phyloP scores from a whole-genome alignment of 2,113 vertebrate genomes.

The Gavia stellata region DNA sequence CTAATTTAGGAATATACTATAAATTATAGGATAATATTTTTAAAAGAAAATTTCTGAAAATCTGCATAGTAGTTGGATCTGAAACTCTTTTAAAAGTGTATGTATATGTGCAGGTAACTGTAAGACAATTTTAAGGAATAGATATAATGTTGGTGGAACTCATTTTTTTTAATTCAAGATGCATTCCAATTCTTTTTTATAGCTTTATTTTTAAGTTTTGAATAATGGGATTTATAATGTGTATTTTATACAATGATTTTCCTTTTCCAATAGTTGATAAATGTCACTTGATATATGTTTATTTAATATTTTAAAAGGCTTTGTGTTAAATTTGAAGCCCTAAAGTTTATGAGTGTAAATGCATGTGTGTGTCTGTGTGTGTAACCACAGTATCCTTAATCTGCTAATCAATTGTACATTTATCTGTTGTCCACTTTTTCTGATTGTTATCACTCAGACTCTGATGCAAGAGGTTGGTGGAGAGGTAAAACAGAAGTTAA shows the following conservation, averaged over 20 bases:
- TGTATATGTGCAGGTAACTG: neutral
- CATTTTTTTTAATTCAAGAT: neutral
- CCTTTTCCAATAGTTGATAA: neutral
- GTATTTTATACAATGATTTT: neutral
- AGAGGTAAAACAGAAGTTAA: neutral
- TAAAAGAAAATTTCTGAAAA: neutral
- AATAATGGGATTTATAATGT: neutral
- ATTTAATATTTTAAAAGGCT: neutral
- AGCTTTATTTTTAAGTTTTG: neutral
- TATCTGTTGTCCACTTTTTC: neutral
- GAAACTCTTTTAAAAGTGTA: neutral
- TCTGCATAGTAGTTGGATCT: neutral
- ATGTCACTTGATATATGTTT: neutral
- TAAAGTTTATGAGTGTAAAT: neutral
- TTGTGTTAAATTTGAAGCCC: neutral
- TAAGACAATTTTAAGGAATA: neutral
- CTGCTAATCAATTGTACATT: neutral
- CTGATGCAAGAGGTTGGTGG: neutral
- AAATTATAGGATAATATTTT: neutral
- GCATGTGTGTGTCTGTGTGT: neutral
- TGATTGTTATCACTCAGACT: neutral
- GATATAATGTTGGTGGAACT: neutral
- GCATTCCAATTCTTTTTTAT: neutral
- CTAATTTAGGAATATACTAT: neutral
- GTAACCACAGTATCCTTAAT: neutral